Conservation (phyloP, 2,797 vertebrate species). For the Cercopithecus petaurista region DNA sequence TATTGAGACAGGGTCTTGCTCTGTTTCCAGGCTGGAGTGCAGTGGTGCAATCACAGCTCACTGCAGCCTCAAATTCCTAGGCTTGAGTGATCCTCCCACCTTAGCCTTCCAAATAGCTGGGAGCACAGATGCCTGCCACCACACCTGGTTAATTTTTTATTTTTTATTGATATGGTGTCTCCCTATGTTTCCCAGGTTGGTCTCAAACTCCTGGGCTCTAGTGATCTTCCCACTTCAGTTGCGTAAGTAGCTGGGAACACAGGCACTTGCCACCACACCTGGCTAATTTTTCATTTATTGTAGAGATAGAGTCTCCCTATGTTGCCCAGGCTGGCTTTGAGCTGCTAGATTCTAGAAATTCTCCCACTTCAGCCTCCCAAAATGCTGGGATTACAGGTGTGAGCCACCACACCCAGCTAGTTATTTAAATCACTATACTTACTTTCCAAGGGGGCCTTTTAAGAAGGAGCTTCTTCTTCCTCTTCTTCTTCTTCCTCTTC, state of each 20-base stretch:
- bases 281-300: not conserved
- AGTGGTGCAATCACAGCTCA: not conserved
- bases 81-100: not conserved
- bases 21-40: not conserved
- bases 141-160: not conserved
- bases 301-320: not conserved
- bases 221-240: not conserved
- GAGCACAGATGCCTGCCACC: not conserved
- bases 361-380: not conserved
- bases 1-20: not conserved
- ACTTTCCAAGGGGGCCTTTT: not conserved
- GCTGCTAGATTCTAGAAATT: not conserved
- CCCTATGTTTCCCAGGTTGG: not conserved
- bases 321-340: not conserved
- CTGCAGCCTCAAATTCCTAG: not conserved
- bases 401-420: not conserved
- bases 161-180: not conserved
- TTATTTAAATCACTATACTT: slow-evolving; percentile 33
- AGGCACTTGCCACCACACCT: not conserved
- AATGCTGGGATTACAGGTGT: not conserved
- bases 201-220: not conserved
- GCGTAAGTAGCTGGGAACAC: not conserved
- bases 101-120: not conserved
- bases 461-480: not conserved
- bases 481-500: too few species aligned